phyloP scores from a whole-genome alignment of 1,140 invertebrate species.

The Bathynomus jamesi region DNA sequence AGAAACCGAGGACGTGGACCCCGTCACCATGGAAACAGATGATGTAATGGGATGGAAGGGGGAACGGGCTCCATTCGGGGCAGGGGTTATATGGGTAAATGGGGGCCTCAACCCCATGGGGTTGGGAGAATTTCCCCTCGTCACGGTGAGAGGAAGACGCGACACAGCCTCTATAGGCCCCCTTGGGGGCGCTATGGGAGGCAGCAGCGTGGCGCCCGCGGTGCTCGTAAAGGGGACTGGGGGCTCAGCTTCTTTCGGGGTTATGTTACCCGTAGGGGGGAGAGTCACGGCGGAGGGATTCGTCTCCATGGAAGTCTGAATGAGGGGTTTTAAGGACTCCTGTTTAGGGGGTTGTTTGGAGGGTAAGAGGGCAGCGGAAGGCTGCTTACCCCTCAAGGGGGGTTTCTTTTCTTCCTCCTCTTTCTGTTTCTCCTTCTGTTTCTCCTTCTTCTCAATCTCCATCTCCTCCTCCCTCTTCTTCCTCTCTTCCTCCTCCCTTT shows the following conservation, averaged over 20 bases:
- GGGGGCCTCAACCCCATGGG: not conserved
- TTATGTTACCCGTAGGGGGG: not conserved
- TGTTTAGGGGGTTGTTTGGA: too few species aligned
- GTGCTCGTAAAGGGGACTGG: too few species aligned
- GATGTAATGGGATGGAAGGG: not conserved
- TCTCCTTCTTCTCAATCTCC: not conserved
- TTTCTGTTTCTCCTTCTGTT: not conserved
- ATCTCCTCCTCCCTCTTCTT: not conserved
- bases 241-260: too few species aligned
- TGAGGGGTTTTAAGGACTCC: not conserved
- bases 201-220: not conserved
- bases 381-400: not conserved
- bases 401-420: not conserved
- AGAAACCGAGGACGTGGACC: not conserved
- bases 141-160: not conserved
- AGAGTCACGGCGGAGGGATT: not conserved
- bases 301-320: not conserved
- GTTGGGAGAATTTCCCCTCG: not conserved
- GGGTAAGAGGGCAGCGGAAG: not conserved
- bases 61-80: not conserved
- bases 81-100: not conserved
- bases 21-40: not conserved
- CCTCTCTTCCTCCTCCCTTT: constrained; percentile 21
- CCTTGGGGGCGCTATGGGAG: not conserved
- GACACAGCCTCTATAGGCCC: not conserved